Evolutionary conservation across 2,113 vertebrate species (phyloP).

Genomic region (Corythoichthys intestinalis): DNA sequence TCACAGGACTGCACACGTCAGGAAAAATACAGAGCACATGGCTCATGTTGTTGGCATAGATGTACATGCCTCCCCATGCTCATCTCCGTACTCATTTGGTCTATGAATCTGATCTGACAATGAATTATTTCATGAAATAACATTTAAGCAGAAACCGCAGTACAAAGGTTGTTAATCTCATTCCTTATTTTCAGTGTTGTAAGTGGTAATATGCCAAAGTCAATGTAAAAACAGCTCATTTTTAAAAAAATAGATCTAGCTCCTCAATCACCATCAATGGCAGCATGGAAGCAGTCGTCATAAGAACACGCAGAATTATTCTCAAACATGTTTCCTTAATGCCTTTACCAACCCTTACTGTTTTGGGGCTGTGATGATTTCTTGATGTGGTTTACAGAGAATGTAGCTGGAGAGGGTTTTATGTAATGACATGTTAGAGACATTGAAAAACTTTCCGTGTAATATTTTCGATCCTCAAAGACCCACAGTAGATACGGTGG

Average conservation of each 20-base stretch:
- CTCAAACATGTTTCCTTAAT: background rate
- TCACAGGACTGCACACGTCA: conserved; percentile 41
- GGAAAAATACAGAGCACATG: background rate
- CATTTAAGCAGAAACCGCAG: no score
- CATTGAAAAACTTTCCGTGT: background rate
- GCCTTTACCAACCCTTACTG: background rate
- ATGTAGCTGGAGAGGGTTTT: background rate
- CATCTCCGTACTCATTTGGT: background rate
- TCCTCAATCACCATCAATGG: background rate
- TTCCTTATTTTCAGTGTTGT: no score
- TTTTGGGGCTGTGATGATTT: background rate
- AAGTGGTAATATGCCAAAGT: no score
- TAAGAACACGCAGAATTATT: background rate
- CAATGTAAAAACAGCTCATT: no score
- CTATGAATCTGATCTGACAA: background rate
- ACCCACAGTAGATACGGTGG: background rate
- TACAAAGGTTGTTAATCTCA: no score
- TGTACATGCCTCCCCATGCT: conserved; percentile 4
- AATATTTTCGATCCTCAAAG: background rate
- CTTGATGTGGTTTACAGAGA: background rate
- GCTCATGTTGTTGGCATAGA: conserved; percentile 6
- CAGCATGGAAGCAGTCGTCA: background rate
- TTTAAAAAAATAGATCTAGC: no score
- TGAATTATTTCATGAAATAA: background rate
- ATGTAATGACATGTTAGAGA: background rate